Conservation (phyloP, 2,113 vertebrate species). For the Callipepla californica region DNA sequence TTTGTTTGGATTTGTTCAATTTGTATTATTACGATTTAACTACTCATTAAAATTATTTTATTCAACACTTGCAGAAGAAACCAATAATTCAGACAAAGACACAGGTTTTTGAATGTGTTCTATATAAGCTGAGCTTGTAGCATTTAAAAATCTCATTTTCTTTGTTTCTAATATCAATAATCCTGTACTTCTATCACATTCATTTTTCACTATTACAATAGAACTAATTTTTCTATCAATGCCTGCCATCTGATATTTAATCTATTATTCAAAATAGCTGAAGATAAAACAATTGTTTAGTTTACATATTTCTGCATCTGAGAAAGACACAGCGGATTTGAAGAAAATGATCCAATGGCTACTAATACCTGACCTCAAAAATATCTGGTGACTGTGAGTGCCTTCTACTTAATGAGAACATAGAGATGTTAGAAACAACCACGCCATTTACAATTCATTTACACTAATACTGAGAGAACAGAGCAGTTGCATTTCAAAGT, state of each 20-base stretch:
- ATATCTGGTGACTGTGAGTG: accelerated
- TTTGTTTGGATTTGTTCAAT: background rate
- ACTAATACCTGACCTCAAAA: background rate
- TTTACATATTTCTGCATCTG: background rate
- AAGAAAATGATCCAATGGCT: background rate
- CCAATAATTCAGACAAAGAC: background rate
- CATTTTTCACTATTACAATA: background rate
- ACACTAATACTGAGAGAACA: background rate
- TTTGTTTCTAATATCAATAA: background rate
- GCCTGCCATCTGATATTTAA: background rate
- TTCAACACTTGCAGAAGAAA: background rate
- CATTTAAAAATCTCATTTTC: background rate
- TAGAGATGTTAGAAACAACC: background rate
- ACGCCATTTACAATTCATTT: background rate
- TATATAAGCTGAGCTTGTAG: background rate
- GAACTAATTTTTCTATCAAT: background rate
- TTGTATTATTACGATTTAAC: background rate
- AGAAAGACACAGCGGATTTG: background rate
- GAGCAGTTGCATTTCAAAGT: background rate
- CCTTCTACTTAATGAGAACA: background rate
- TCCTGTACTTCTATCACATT: background rate
- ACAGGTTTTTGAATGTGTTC: background rate
- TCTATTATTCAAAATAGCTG: background rate
- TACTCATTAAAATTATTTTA: background rate
- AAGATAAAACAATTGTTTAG: background rate